phyloP scores from a whole-genome alignment of 2,797 vertebrate genomes.

The Peromyscus aztecus region DNA sequence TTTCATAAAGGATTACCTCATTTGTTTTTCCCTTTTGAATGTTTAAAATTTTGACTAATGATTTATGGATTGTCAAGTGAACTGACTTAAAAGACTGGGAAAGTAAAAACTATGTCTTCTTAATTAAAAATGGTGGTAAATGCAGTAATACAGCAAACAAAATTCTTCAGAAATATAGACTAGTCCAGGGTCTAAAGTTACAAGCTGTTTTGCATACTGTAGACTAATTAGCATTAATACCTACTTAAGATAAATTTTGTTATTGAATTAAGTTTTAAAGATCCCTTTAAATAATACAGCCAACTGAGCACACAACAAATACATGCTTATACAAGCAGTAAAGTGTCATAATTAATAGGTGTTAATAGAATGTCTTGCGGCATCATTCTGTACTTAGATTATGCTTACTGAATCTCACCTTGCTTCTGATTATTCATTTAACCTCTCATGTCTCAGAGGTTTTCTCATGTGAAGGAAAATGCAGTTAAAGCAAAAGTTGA shows the following conservation, averaged over 20 bases:
- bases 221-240: constrained; percentile 72
- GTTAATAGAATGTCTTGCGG: constrained; percentile 67
- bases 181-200: constrained; percentile 8
- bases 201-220: constrained; percentile 73
- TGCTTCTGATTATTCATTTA: constrained; percentile 65
- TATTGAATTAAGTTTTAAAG: constrained; percentile 60
- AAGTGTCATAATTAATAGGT: constrained; percentile 70
- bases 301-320: constrained; percentile 62
- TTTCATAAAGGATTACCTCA: background rate
- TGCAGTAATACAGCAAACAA: constrained; percentile 63
- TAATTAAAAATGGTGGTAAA: constrained; percentile 71
- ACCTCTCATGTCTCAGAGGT: constrained; percentile 60
- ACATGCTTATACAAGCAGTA: constrained; percentile 62
- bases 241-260: constrained; percentile 53
- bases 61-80: background rate
- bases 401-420: constrained; percentile 63
- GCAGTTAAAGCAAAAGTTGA: constrained; percentile 52
- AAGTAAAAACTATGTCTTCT: constrained; percentile 67
- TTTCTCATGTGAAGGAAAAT: constrained; percentile 62
- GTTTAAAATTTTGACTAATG: background rate
- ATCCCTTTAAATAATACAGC: constrained; percentile 42
- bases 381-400: constrained; percentile 64
- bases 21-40: background rate
- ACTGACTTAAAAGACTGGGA: constrained; percentile 34
- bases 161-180: constrained; percentile 78